phyloP scores from a whole-genome alignment of 2,113 vertebrate species.

The Chlamydotis undulata region DNA sequence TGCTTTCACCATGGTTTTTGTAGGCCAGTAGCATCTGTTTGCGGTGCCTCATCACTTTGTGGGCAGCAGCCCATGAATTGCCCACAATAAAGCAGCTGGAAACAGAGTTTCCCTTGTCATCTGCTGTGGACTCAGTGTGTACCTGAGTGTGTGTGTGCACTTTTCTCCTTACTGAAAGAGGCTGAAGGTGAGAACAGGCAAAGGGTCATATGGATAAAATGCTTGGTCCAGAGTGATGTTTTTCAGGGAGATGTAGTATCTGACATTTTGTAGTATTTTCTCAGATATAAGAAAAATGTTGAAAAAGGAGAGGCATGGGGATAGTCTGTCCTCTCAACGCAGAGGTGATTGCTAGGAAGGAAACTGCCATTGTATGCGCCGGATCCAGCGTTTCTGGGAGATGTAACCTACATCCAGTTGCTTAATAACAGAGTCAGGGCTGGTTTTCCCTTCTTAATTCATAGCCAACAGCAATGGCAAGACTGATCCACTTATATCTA shows the following conservation, averaged over 20 bases:
- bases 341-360: neutral
- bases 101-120: neutral
- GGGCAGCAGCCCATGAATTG: neutral
- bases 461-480: neutral
- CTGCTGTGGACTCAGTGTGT: neutral
- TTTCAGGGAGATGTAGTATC: neutral
- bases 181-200: neutral
- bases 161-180: neutral
- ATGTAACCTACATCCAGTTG: neutral
- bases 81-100: neutral
- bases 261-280: neutral
- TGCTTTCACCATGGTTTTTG: fast-evolving
- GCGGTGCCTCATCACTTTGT: neutral
- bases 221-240: neutral
- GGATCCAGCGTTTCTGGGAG: neutral
- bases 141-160: neutral
- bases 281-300: neutral
- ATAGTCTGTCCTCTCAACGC: neutral
- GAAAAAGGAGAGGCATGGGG: neutral
- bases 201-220: neutral
- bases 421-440: neutral
- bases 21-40: neutral
- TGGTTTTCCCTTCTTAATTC: neutral
- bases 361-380: neutral
- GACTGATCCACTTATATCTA: neutral